These are phyloP conservation scores for Drosophila ficusphila DNA, from an alignment of 1,140 invertebrate genomes.

Conservation along the genomic window DNA sequence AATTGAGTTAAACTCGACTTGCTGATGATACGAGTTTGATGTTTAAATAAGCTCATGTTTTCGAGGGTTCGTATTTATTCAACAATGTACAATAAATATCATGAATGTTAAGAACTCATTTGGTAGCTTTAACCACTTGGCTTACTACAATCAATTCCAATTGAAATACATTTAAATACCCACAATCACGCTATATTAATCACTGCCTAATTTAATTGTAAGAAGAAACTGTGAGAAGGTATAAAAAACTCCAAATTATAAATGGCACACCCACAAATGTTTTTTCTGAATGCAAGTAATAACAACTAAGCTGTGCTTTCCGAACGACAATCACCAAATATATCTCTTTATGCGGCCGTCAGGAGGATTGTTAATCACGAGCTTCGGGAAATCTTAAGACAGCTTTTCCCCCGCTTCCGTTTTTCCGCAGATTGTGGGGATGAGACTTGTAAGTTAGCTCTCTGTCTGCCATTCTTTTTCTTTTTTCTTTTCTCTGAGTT, in stretches of 20 bases:
- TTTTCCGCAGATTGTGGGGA: background rate
- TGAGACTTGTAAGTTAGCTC: conserved; percentile 9
- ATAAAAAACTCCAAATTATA: no score
- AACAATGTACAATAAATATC: no score
- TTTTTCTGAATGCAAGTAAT: background rate
- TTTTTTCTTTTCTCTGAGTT: background rate
- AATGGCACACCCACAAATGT: background rate
- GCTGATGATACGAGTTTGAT: background rate
- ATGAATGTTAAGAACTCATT: no score
- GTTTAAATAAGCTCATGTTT: no score
- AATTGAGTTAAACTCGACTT: background rate
- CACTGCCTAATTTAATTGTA: no score
- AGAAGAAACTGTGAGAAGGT: no score
- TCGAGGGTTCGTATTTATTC: no score
- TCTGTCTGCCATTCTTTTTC: background rate
- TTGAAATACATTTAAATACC: no score
- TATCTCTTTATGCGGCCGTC: background rate
- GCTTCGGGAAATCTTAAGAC: background rate
- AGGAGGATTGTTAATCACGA: conserved; percentile 8
- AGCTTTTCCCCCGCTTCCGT: background rate
- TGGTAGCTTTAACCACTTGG: no score
- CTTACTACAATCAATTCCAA: no score
- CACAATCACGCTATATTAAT: no score
- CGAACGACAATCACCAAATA: conserved; percentile 1
- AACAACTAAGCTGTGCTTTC: background rate